Evolutionary conservation across 37 sponge, comb jelly and placozoan species (phyloP), one percentile per base, ranked within the genome.

Genomic region (Geodia barretti): DNA sequence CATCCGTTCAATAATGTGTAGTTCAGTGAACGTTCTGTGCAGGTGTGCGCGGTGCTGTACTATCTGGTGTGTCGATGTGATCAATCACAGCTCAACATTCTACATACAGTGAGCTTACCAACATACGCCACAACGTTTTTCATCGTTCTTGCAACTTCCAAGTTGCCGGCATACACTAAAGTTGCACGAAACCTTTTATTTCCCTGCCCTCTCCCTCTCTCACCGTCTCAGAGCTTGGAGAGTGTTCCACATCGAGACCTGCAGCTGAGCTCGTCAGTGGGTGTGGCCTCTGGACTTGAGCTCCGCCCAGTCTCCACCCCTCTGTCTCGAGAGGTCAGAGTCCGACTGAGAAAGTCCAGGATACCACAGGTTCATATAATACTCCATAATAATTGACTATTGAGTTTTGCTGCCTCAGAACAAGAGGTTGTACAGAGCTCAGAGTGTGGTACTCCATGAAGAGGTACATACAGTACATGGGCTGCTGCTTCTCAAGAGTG

Each of bases 261-360:
- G 30, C 73, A 76, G 11, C 58, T 73, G 31, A 60, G 36, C 43
- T 14, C 69, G n/a, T n/a, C n/a, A n/a, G 0, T 32, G 9, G 28
- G 33, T 5, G 14, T 24, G 62, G 1, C 33, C 1, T 28, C 77
- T 17, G 32, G 19, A 3, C 34, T 59, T 41, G 28, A 21, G 1
- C 33, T 75, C 32, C 75, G 42, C 29, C 85, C 92, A 20, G 40
- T 88, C 20, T 92, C 92, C 47, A 92, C 88, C 32, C 85, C 85
- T 20, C 35, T 72, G 17, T 76, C 73, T 40, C 39, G 85, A 29
- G 54, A 70, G 41, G 41, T 84, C 32, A 79, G 75, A 21, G 36
- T 11, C 4, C 73, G 76, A 34, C 42, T 92, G 23, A 43, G 38
- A 11, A 71, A 39, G 7, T 85, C 92, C 7, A 68, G 69, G 43